Conservation (phyloP, 2,797 vertebrate species). For the Micromesistius poutassou region DNA sequence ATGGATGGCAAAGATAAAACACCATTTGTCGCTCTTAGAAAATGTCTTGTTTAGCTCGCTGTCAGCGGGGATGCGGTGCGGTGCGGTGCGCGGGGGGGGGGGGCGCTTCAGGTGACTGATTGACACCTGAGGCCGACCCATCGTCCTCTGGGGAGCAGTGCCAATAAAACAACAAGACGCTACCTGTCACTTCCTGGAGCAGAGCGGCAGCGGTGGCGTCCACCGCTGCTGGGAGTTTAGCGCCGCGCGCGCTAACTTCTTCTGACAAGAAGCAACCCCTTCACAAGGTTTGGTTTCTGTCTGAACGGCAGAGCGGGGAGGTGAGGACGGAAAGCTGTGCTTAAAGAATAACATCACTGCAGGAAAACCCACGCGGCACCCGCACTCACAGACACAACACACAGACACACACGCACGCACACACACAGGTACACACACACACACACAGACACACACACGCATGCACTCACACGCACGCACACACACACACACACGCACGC, state of each 20-base stretch:
- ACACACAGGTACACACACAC: conserved; percentile 8
- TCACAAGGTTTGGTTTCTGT: conserved; percentile 32
- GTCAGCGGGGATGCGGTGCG: conserved; percentile 11
- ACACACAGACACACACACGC: conserved; percentile 1
- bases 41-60: conserved; percentile 29
- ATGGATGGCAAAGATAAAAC: conserved; percentile 34
- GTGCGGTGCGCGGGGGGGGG: neutral
- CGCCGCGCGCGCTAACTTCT: conserved; percentile 36
- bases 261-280: conserved; percentile 42
- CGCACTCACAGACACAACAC: no score
- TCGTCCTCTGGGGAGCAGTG: conserved; percentile 39
- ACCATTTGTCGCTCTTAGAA: conserved; percentile 32
- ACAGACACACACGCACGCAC: neutral
- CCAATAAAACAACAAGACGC: conserved; percentile 59
- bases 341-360: conserved; percentile 26
- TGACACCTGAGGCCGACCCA: conserved; percentile 44
- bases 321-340: conserved; percentile 21
- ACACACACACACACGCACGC: conserved; percentile 3
- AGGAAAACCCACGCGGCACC: neutral
- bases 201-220: conserved; percentile 18
- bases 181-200: conserved; percentile 41
- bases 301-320: neutral
- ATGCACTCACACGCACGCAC: neutral
- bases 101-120: conserved; percentile 46
- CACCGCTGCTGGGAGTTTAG: conserved; percentile 16